Base-by-base conservation (phyloP, 2,113 vertebrate genomes). In the Lepus europaeus region DNA sequence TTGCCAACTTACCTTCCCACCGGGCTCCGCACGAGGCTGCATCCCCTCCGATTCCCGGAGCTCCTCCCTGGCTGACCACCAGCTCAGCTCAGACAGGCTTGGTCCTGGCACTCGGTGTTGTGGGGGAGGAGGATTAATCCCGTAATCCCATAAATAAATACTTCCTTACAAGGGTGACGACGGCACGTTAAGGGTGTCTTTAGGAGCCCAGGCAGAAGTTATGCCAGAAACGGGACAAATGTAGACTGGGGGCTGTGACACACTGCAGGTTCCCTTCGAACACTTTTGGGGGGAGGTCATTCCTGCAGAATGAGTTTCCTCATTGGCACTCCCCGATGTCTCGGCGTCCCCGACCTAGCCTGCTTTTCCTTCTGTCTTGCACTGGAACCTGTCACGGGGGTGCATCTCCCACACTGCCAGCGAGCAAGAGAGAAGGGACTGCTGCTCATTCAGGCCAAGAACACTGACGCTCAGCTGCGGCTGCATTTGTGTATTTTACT, bases 121-220 rank as follows among this genome's bases (percentile, higher is more conserved):
- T 95, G 82, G 74, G 59, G 88, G 64, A 95, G 94, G 91, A 92
- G 53, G 51, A 82, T 95, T 96, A 88, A 96, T 93, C 88, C 7
- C 69, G 22, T 97, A 97, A 96, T 96, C 96, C 90, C 81, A 23
- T 96, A 90, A 95, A 92, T 94, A 96, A 97, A 95, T 95, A 96
- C 16, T 39, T 92, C 69, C 83, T 95, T 90, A 74, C 51, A 85
- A 81, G 56, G 45, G 45, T 45, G 45, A 85, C 33, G 14, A 33
- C 14, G n/a, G 51, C 53, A 70, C 93, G 3, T 66, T 76, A 51
- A 66, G 85, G 69, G 27, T 90, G 78, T 90, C 89, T 81, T 64
- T n/a, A 79, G 94, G 94, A 89, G 70, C 94, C 66, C 69, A 51
- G 73, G 79, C 69, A 85, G 90, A 88, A 90, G 82, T 59, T 89